Evolutionary conservation across 37 sponge, comb jelly and placozoan genomes (phyloP).

Genomic region (Halisarca cf. caerulea): DNA sequence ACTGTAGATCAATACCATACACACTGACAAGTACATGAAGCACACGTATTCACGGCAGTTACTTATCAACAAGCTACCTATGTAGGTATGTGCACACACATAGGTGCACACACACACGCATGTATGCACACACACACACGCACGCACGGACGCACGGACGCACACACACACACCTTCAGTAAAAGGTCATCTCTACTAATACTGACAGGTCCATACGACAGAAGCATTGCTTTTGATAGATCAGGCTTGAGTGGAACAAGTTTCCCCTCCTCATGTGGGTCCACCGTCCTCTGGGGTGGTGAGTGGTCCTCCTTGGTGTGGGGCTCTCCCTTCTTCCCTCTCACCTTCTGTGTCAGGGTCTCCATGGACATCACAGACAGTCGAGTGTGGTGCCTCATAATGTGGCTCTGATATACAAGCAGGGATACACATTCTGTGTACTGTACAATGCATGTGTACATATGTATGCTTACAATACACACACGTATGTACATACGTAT

Average conservation of each 20-base stretch:
- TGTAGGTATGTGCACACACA: no score
- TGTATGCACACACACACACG: not conserved
- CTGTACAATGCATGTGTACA: not conserved
- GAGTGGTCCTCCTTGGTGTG: not conserved
- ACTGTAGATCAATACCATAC: no score
- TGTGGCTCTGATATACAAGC: not conserved
- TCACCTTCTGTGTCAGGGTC: not conserved
- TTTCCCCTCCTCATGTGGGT: not conserved
- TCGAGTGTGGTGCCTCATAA: not conserved
- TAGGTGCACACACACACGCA: not conserved
- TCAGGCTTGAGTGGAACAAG: not conserved
- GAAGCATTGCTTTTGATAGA: not conserved
- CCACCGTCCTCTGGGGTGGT: not conserved
- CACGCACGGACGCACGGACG: no score
- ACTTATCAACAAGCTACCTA: no score
- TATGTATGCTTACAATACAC: not conserved
- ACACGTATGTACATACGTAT: no score
- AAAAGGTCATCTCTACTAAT: constrained; percentile 68
- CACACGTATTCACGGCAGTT: no score
- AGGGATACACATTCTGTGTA: not conserved
- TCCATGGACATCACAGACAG: not conserved
- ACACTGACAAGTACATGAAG: no score
- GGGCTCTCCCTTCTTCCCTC: not conserved
- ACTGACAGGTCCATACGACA: not conserved
- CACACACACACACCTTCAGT: constrained; percentile 31